Evolutionary conservation across 2,888 invertebrate genomes (phyloP), one percentile per base, ranked within the genome.

Genomic region (Amiota mariae): DNA sequence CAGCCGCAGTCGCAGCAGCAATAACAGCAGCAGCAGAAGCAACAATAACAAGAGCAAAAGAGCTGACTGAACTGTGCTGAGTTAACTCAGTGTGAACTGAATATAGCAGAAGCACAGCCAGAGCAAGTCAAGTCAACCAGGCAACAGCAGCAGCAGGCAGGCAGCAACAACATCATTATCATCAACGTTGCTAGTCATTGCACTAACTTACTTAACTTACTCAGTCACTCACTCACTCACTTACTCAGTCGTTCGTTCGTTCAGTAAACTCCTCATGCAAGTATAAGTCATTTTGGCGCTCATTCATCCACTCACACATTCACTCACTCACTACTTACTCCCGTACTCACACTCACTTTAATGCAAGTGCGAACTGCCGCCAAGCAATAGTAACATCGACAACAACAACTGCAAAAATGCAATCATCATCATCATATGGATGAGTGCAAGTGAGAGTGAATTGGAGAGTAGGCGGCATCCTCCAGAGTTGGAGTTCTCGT

Each of bases 31-130:
- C 59, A 56, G 59, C 82, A 78, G 74, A 72, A 77, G 76, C 75
- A 75, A 72, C 78, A 83, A 80, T 80, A 77, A 75, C 76, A 80
- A 79, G 78, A 57, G 57, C 57, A 57, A 18, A 57, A 10, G 63
- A 46, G 63, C 63, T 61, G 47, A 70, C n/a, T 54, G 61, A 68
- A 47, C 66, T 36, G 36, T 36, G 36, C 6, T 36, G 36, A 36
- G 36, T 36, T 36, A 36, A 36, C 36, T 36, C 6, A 36, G 8
- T 36, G 36, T 36, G 36, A 36, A 36, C 36, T 36, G 36, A 36
- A 36, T 6, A 36, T 6, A 36, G 3, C 36, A 36, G 36, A 36
- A 36, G 36, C 36, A 36, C 2, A 36, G 24, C 24, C 24, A 24
- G 36, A 36, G 36, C 36, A 36, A 36, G 36, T 36, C 36, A 36